These are phyloP conservation scores for Aurelia sp. DNA, from an alignment of 30 jellyfish, hydroid and myxozoan genomes.

Conservation along the genomic window DNA sequence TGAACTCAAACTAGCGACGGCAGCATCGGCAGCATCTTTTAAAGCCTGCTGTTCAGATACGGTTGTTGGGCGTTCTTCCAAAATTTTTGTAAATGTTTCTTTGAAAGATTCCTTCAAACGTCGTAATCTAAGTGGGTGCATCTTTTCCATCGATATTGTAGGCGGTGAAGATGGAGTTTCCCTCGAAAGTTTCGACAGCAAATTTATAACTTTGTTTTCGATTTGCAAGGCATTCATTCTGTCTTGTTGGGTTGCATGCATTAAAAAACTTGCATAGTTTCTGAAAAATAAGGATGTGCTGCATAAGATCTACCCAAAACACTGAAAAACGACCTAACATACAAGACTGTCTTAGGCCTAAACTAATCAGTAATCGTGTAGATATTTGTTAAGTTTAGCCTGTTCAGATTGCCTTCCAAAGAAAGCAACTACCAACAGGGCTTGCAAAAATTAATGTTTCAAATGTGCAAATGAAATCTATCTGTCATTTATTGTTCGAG, in stretches of 20 bases:
- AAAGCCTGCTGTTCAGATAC: too few relatives aligned
- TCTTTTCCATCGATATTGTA: conserved; percentile 17
- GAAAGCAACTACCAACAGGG: too few relatives aligned
- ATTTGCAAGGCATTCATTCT: background rate
- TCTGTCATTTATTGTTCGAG: too few relatives aligned
- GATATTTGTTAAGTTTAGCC: too few relatives aligned
- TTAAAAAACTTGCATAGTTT: conserved; percentile 39
- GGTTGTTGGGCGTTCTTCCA: conserved; percentile 22
- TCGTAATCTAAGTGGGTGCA: conserved; percentile 43
- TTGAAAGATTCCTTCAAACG: conserved; percentile 28
- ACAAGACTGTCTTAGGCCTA: too few relatives aligned
- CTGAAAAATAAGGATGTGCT: conserved; percentile 6
- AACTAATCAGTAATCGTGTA: too few relatives aligned
- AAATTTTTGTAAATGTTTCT: conserved; percentile 22
- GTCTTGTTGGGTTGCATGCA: conserved; percentile 25
- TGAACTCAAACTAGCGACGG: background rate
- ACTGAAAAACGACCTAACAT: too few relatives aligned
- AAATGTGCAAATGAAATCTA: too few relatives aligned
- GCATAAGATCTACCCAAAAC: too few relatives aligned
- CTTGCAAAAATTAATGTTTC: too few relatives aligned
- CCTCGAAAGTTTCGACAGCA: conserved; percentile 17
- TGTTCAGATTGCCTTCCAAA: too few relatives aligned
- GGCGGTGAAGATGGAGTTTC: conserved; percentile 17
- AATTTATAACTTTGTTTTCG: conserved; percentile 43
- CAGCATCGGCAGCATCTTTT: background rate